Evolutionary conservation across 1,140 invertebrate species (phyloP), one percentile per base, ranked within the genome.

Genomic region (Drosophila truncata): DNA sequence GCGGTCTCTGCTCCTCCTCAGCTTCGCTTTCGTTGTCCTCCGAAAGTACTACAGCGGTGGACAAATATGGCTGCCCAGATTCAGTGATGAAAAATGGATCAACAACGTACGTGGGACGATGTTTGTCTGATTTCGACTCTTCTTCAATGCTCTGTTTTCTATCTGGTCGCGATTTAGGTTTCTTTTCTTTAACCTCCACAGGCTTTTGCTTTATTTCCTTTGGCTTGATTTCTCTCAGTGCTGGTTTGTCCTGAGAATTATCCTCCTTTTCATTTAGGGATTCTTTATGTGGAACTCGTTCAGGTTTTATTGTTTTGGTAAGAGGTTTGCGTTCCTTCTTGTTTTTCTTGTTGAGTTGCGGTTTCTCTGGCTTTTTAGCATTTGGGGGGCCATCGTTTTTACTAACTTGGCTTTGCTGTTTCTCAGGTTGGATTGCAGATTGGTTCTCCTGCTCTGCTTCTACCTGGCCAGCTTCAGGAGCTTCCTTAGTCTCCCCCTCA

Each of bases 31-130:
- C 23, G 20, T 60, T 65, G 42, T 85, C 70, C 2, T 55, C 81
- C 1, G 78, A 72, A 25, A 47, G 27, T 18, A 78, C 81, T n/a
- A 94, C 93, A 41, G 93, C 94, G 16, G 94, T 87, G 14, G 94
- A 94, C 80, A 94, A 88, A 73, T 95, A 95, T 63, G 94, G 94
- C 54, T 94, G 93, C 2, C 94, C 94, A 18, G 93, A 93, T 42
- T 94, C 91, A 16, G 94, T 95, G 13, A 94, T 93, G 67, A 95
- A 95, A 70, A 95, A 95, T 42, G 94, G 94, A 93, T 95, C 95
- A 9, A 94, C 85, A 3, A 92, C 87, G 49, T 88, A 78, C 7
- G 86, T 93, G 11, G 77, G 80, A 33, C 67, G 55, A 31, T 90
- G 61, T 29, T 60, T 75, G 0, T 50, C 44, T 14, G 25, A 27